These are phyloP conservation scores for Oscheius sp. DNA, from an alignment of 1,140 invertebrate species.

Conservation along the genomic window DNA sequence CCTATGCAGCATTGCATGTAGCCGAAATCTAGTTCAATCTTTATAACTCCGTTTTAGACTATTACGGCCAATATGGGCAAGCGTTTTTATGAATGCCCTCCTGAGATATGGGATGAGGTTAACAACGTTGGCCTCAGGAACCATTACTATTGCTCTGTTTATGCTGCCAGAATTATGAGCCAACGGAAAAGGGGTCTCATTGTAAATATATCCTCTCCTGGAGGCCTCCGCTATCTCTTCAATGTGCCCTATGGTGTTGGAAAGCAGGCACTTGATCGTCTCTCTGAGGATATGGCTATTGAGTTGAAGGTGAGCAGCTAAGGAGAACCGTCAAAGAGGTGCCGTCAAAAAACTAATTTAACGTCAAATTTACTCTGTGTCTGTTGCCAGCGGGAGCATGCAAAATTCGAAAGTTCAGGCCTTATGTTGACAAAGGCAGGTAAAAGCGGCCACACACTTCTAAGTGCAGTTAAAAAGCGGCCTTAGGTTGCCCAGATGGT, in stretches of 20 bases:
- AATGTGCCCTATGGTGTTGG: conserved; percentile 61
- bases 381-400: no score
- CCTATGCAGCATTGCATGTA: conserved; percentile 62
- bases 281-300: conserved; percentile 63
- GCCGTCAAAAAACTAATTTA: no score
- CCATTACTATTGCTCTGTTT: conserved; percentile 63
- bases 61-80: conserved; percentile 52
- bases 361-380: no score
- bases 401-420: no score
- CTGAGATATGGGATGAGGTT: conserved; percentile 60
- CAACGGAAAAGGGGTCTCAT: conserved; percentile 62
- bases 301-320: conserved; percentile 63
- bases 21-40: no score
- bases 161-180: conserved; percentile 63
- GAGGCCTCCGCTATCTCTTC: conserved; percentile 64
- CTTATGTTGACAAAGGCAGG: no score
- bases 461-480: no score
- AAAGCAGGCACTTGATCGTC: conserved; percentile 61
- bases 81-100: conserved; percentile 62
- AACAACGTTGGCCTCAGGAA: conserved; percentile 65
- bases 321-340: no score
- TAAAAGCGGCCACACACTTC: no score
- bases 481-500: no score
- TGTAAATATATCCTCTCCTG: conserved; percentile 63
- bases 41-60: neutral